A percentile compares a stretch with the other conserved stretches of the same genome.
These are phyloP conservation scores for Lanius ludovicianus DNA, from an alignment of 2,113 vertebrate genomes.

Conservation along the genomic window DNA sequence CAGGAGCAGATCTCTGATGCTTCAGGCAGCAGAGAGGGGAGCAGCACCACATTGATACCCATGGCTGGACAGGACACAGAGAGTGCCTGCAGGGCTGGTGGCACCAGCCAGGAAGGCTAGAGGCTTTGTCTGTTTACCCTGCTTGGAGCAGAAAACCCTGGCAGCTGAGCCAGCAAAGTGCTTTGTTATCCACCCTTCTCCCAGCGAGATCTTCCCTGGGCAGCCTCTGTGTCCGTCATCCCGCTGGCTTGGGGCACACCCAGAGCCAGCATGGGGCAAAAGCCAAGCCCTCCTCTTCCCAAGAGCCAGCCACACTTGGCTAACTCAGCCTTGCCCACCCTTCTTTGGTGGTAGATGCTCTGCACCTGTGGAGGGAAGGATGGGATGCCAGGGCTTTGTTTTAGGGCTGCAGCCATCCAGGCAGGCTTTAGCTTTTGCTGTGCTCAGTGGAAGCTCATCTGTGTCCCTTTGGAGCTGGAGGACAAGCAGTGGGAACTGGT, in stretches of 20 bases:
- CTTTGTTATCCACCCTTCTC: background rate
- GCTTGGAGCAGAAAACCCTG: background rate
- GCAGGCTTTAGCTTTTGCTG: background rate
- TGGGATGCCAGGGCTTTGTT: background rate
- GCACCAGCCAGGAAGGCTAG: background rate
- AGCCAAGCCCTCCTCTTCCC: background rate
- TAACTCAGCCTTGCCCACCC: background rate
- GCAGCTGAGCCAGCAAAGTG: background rate
- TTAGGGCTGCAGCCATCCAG: background rate
- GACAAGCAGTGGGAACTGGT: background rate
- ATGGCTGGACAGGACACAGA: background rate
- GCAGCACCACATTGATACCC: fast-evolving
- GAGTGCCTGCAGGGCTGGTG: background rate
- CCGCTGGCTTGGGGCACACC: fast-evolving
- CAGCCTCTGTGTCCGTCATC: fast-evolving
- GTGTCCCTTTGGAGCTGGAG: background rate
- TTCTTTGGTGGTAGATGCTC: background rate
- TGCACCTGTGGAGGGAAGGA: background rate
- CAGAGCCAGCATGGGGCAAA: fast-evolving
- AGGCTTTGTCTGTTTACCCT: background rate
- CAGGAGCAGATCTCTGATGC: background rate
- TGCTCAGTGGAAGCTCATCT: fast-evolving
- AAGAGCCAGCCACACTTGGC: fast-evolving
- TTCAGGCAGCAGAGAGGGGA: fast-evolving
- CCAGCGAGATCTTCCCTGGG: background rate